Percentiles rank a stretch among this genome's conserved stretches.
phyloP scores from a whole-genome alignment of 2,797 vertebrate genomes.

The Tympanoctomys barrerae region DNA sequence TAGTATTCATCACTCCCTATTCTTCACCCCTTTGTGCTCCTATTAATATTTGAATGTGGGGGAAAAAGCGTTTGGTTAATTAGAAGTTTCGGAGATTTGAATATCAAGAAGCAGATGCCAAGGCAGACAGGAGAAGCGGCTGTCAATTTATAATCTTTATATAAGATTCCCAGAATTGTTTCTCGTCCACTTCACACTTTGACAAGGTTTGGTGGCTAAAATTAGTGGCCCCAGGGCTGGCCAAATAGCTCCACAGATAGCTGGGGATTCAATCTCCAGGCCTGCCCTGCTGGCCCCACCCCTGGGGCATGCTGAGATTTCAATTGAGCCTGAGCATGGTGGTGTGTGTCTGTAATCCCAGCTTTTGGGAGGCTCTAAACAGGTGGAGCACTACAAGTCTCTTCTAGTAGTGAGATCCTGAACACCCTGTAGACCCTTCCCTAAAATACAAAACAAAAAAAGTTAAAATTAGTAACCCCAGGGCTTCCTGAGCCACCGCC shows the following conservation, averaged over 20 bases:
- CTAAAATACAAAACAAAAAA: no score
- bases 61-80: constrained; percentile 33
- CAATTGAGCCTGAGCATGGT: no score
- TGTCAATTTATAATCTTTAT: not conserved
- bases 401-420: no score
- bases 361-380: no score
- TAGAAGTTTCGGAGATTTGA: constrained; percentile 4
- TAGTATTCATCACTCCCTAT: constrained; percentile 24
- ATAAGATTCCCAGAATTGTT: not conserved
- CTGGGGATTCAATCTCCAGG: no score
- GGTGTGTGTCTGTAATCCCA: no score
- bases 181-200: not conserved
- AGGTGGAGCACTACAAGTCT: no score
- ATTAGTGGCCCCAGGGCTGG: not conserved
- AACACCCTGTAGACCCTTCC: no score
- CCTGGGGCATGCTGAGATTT: no score
- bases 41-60: constrained; percentile 30
- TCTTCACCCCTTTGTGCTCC: not conserved
- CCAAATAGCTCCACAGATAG: not conserved
- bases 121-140: not conserved
- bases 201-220: not conserved
- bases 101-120: not conserved
- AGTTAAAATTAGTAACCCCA: not conserved
- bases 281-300: no score
- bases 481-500: not conserved